Evolutionary conservation across 2,797 vertebrate genomes (phyloP).

Genomic region (Brachyalestes nurse): DNA sequence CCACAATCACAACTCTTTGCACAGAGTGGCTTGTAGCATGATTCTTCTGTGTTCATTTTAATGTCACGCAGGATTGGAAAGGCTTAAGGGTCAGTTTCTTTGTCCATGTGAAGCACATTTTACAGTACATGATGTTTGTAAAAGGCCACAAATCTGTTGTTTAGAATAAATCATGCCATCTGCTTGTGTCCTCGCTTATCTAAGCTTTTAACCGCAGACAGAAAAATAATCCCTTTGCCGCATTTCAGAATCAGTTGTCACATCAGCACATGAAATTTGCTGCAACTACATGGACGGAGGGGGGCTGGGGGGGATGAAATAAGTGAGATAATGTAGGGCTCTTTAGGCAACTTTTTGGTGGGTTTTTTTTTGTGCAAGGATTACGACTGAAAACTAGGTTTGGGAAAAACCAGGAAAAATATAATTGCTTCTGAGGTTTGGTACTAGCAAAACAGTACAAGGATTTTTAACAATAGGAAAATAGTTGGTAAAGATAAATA

Average conservation of each 20-base stretch:
- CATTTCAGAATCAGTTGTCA: slow-evolving; percentile 24
- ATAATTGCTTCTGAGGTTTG: not conserved
- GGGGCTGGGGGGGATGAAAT: not conserved
- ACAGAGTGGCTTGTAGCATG: not conserved
- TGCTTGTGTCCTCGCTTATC: slow-evolving; percentile 30
- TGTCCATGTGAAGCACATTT: slow-evolving; percentile 14
- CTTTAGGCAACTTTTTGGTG: not conserved
- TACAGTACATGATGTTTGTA: not conserved
- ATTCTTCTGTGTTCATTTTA: slow-evolving; percentile 14
- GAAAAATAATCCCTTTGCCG: slow-evolving; percentile 14
- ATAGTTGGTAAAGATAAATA: not conserved
- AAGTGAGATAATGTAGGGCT: not conserved
- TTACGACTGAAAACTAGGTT: not conserved
- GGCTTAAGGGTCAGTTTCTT: not conserved
- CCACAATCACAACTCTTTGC: not conserved
- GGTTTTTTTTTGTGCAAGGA: not conserved
- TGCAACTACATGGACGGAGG: not conserved
- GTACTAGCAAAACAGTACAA: not conserved
- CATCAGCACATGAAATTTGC: not conserved
- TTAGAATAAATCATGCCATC: slow-evolving; percentile 14
- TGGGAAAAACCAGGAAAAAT: not conserved
- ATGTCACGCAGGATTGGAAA: not conserved
- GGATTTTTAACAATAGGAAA: not conserved
- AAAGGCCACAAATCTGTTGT: slow-evolving; percentile 3
- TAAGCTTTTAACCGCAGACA: slow-evolving; percentile 24